A percentile compares a stretch with the other conserved stretches of the same genome.
phyloP scores from a whole-genome alignment of 2,113 vertebrate species.

The Phasianus colchicus region DNA sequence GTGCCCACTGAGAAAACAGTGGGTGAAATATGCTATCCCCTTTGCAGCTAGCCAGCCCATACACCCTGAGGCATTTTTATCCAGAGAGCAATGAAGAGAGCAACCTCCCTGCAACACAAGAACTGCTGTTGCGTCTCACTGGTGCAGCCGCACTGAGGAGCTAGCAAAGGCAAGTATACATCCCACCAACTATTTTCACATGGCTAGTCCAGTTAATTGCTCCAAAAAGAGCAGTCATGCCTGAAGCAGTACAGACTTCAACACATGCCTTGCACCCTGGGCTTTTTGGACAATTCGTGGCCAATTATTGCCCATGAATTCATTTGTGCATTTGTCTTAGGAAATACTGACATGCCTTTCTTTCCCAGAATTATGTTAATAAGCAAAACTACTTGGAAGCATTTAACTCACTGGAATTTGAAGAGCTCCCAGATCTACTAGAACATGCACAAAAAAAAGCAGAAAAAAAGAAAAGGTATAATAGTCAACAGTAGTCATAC shows the following conservation, averaged over 20 bases:
- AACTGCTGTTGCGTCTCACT: neutral
- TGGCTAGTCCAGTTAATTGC: constrained; percentile 55
- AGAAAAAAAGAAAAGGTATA: rapidly evolving
- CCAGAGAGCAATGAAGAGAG: neutral
- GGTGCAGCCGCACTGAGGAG: neutral
- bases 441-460: neutral
- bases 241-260: constrained; percentile 26
- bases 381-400: neutral
- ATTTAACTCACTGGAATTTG: neutral
- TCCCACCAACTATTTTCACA: constrained; percentile 45
- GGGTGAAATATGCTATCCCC: constrained; percentile 31
- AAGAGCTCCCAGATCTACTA: neutral
- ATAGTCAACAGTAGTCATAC: neutral
- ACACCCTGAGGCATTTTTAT: neutral
- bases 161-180: constrained; percentile 33
- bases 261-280: neutral
- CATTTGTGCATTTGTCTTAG: neutral
- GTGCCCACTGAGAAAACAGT: neutral
- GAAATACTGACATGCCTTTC: neutral
- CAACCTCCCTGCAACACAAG: neutral
- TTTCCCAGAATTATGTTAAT: neutral
- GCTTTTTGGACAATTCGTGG: neutral
- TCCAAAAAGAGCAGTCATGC: constrained; percentile 32
- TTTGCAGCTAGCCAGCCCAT: neutral
- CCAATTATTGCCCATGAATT: neutral